These are phyloP conservation scores for Eupithecia vulgata DNA, from an alignment of 2,888 invertebrate species.

Conservation along the genomic window DNA sequence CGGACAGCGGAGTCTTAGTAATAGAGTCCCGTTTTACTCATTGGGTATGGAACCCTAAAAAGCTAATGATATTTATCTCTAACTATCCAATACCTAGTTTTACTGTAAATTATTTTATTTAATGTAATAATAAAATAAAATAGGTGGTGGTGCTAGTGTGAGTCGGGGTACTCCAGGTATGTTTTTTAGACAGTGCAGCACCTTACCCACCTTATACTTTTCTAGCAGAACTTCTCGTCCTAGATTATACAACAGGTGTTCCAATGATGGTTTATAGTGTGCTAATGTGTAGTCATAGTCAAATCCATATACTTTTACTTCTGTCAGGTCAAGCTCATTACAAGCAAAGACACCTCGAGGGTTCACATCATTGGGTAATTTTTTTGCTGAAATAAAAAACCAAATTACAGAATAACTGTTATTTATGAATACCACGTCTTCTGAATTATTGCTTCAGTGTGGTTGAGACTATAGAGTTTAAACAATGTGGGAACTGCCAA, in stretches of 20 bases:
- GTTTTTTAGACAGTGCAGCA: neutral
- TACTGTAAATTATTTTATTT: too few species aligned
- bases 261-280: slow-evolving; percentile 95
- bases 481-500: neutral
- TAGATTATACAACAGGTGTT: slow-evolving; percentile 94
- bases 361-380: slow-evolving; percentile 93
- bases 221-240: slow-evolving; percentile 94
- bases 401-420: neutral
- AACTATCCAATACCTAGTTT: too few species aligned
- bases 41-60: too few species aligned
- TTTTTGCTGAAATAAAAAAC: slow-evolving; percentile 87
- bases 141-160: too few species aligned
- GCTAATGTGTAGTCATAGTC: slow-evolving; percentile 99
- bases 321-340: slow-evolving; percentile 95
- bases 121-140: too few species aligned
- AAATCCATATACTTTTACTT: slow-evolving; percentile 97
- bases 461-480: neutral
- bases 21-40: too few species aligned
- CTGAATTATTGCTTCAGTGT: neutral
- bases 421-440: neutral
- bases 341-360: slow-evolving; percentile 96
- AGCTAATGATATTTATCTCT: too few species aligned
- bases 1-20: too few species aligned
- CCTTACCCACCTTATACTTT: slow-evolving; percentile 89
- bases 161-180: too few species aligned